Base-by-base conservation (phyloP, 2,888 invertebrate genomes). In the Pogonocherus hispidulus region DNA sequence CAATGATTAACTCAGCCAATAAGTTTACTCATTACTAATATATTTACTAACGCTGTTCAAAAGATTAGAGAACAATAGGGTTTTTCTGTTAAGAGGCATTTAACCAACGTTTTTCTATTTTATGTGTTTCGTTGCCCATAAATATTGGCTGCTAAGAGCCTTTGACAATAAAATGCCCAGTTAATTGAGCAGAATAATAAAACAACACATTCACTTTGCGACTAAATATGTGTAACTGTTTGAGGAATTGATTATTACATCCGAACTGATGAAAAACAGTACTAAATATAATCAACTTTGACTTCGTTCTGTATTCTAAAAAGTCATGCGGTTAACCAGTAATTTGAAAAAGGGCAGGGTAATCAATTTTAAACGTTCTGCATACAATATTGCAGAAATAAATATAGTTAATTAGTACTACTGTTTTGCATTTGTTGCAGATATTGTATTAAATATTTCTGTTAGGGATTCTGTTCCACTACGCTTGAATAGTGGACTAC, bases 141-240 rank as follows among this genome's bases (percentile, higher is more conserved):
- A 22, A 51, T 51, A 19, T 23, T 51, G 23, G 23, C 14, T 51
- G 49, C 23, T 4, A 22, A 51, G 23, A 51, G 22, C n/a, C 23
- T 22, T 23, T 23, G 23, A 51, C 23, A 51, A 51, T 51, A 51
- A 51, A 51, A 51, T 22, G 14, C 49, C 14, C 8, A 51, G 22
- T 23, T 16, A 51, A 51, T 51, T 14, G 23, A 22, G n/a, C 22
- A 23, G 4, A 51, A 51, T 51, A 51, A 51, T 51, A 51, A 51
- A 51, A n/a, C n/a, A 11, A 51, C 49, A 22, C 23, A 51, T 51
- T 51, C 23, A 51, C 22, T 51, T 22, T 23, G 49, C 49, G 22
- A 51, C 49, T n/a, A 23, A 23, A 51, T n/a, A 23, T 23, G 6
- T 8, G 14, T 4, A 51, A 22, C 49, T 5, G n/a, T 23, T 51